Evolutionary conservation across 2,113 vertebrate genomes (phyloP).

Genomic region (Willisornis vidua): DNA sequence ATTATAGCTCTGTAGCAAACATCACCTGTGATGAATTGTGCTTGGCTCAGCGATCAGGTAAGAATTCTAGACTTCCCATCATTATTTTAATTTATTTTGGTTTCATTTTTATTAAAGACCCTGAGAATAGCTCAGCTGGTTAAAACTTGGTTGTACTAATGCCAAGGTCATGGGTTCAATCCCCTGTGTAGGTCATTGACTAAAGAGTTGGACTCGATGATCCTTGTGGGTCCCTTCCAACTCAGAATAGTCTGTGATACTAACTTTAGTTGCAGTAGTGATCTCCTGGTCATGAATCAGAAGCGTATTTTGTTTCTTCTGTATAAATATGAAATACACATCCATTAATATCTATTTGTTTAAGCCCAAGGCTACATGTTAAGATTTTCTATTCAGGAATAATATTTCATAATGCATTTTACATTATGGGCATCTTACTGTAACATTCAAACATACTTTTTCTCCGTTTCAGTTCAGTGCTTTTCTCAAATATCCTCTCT

Average conservation of each 20-base stretch:
- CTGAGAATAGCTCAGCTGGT: too few relatives aligned
- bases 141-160: too few relatives aligned
- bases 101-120: background rate
- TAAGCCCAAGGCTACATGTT: background rate
- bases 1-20: background rate
- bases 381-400: background rate
- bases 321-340: background rate
- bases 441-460: conserved; percentile 33
- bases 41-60: background rate
- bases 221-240: too few relatives aligned
- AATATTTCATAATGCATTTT: conserved; percentile 31
- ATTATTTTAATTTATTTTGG: background rate
- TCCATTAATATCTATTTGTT: background rate
- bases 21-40: background rate
- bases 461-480: conserved; percentile 44
- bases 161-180: too few relatives aligned
- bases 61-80: background rate
- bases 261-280: background rate
- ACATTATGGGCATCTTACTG: conserved; percentile 19
- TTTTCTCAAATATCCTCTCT: conserved; percentile 45
- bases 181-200: too few relatives aligned
- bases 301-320: background rate
- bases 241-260: too few relatives aligned
- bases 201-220: too few relatives aligned
- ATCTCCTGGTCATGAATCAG: background rate